These are phyloP conservation scores for Brienomyrus longianalis DNA, from an alignment of 2,113 vertebrate species.

Conservation along the genomic window DNA sequence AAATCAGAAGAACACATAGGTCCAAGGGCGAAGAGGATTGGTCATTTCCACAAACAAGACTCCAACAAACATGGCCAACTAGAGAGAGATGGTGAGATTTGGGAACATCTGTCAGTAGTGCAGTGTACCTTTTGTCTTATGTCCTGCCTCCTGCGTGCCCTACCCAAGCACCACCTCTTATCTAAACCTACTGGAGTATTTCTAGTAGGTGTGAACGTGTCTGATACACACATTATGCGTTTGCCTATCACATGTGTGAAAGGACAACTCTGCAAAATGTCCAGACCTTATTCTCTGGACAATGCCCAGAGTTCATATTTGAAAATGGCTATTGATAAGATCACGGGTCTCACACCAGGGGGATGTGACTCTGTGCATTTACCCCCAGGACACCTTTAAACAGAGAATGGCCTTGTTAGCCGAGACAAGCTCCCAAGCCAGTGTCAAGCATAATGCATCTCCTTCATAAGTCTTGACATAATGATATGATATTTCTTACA, in stretches of 20 bases:
- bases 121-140: neutral
- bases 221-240: neutral
- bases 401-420: neutral
- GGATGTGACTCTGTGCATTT: neutral
- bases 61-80: neutral
- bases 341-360: neutral
- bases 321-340: conserved; percentile 7
- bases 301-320: neutral
- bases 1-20: neutral
- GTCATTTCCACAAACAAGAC: neutral
- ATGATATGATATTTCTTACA: neutral
- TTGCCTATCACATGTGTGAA: neutral
- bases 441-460: neutral
- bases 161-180: neutral
- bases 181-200: neutral
- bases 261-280: neutral
- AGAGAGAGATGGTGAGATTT: neutral
- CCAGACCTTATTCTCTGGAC: neutral
- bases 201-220: neutral
- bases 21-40: neutral
- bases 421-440: neutral
- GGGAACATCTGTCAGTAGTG: neutral
- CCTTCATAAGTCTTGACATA: neutral
- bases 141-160: neutral
- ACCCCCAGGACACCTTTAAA: neutral